Conservation (phyloP, 2,797 vertebrate genomes). For the Hippopotamyrus pictus region DNA sequence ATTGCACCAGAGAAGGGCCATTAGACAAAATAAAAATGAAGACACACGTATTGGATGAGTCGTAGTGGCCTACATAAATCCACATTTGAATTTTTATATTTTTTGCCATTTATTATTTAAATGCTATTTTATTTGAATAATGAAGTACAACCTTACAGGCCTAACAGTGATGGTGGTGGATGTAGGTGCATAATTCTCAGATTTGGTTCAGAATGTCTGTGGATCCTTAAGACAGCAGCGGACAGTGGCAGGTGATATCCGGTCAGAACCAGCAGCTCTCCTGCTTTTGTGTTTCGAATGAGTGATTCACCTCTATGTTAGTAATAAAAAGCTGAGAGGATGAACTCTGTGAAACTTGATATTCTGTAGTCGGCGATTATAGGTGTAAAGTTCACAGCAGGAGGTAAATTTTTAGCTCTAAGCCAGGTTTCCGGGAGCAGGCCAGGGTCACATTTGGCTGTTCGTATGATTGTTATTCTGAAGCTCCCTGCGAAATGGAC, state of each 20-base stretch:
- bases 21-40: not conserved
- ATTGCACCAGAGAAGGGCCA: not conserved
- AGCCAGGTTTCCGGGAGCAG: not conserved
- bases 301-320: not conserved
- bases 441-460: not conserved
- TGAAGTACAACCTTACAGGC: not conserved
- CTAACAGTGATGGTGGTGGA: not conserved
- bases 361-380: not conserved
- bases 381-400: not conserved
- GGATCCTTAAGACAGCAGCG: not conserved
- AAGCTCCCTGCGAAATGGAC: not conserved
- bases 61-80: not conserved
- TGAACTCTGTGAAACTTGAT: not conserved
- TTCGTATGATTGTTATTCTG: not conserved
- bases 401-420: not conserved
- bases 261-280: not conserved
- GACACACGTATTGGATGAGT: not conserved
- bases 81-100: no score
- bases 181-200: not conserved
- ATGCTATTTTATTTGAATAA: not conserved
- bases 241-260: not conserved
- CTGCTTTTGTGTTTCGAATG: not conserved
- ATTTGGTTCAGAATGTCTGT: not conserved
- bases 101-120: not conserved
- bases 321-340: not conserved